Evolutionary conservation across 2,797 vertebrate genomes (phyloP).

Genomic region (Nothura maculosa): DNA sequence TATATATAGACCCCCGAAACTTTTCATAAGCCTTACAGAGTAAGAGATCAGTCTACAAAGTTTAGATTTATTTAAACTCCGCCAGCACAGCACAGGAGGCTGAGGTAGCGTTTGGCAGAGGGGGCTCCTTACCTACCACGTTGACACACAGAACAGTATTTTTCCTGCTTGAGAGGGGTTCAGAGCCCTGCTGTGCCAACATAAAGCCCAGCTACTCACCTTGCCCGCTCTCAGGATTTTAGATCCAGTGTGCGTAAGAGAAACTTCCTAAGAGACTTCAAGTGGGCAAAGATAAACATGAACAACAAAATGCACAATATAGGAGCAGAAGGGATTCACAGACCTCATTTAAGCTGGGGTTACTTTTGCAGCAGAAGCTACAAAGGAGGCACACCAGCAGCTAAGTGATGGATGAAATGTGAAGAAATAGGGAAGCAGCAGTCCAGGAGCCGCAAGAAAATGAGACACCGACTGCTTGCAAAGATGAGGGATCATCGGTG

Average conservation of each 20-base stretch:
- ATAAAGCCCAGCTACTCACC: not conserved
- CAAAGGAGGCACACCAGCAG: not conserved
- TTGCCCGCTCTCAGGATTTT: not conserved
- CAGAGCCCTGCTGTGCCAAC: not conserved
- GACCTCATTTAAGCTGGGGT: not conserved
- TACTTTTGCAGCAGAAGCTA: not conserved
- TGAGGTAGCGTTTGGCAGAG: not conserved
- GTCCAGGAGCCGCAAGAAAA: not conserved
- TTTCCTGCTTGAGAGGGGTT: not conserved
- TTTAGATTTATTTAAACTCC: not conserved
- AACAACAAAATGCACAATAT: not conserved
- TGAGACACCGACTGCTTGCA: rapidly evolving
- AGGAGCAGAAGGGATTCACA: conserved; percentile 7
- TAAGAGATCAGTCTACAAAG: not conserved
- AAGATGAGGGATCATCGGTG: rapidly evolving
- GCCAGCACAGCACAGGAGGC: not conserved
- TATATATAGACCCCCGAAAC: not conserved
- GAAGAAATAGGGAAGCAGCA: not conserved
- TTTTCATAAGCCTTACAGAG: not conserved
- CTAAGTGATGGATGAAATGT: not conserved
- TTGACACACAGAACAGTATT: not conserved
- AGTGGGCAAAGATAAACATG: too few relatives aligned
- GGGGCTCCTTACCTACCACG: not conserved
- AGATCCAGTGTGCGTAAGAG: not conserved
- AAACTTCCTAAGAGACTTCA: not conserved